Base-by-base conservation (phyloP, 2,888 invertebrate species). In the Anorthoa munda region DNA sequence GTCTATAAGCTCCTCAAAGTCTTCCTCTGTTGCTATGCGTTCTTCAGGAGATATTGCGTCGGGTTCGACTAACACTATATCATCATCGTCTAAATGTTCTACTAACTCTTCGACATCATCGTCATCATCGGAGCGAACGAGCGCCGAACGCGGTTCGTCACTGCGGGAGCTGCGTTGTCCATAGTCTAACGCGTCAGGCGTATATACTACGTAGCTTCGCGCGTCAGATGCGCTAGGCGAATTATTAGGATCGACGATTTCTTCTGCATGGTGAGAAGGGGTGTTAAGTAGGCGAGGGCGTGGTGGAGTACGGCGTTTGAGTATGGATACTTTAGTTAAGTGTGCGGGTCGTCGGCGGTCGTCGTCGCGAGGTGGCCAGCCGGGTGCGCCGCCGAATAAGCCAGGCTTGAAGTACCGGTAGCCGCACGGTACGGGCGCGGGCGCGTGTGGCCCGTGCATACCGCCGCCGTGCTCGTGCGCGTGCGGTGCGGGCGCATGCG, bases 1-100 rank as follows among this genome's bases (percentile, higher is more conserved):
- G 82, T 97, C 97, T 55, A 97, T 97, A 26, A 97, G 90, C 80
- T 97, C 97, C 86, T 97, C 97, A 85, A 97, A 97, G 88, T 97
- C 97, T 91, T 97, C 97, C 82, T 97, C 97, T 0, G 97, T 97
- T 0, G 97, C 97, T 75, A 97, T 97, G 0, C 97, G 97, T 85
- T 97, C 97, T 84, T 97, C 97, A 0, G 97, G 97, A 1, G 97
- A 97, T 84, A 97, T 97, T 0, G 95, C 94, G 23, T 94, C 95
- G 0, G 97, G 96, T 88, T 97, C 97, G 0, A 97, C 97, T 9
- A 97, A 96, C 0, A 97, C 97, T 48, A 97, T 97, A 82, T 97
- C 97, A 12, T 97, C 97, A 72, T 97, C 97, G 79, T 97, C 97
- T 18, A 96, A 84, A 80, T 93, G 93, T 66, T 92, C 94, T 0